phyloP scores from a whole-genome alignment of 2,113 vertebrate genomes.

The Upupa epops region DNA sequence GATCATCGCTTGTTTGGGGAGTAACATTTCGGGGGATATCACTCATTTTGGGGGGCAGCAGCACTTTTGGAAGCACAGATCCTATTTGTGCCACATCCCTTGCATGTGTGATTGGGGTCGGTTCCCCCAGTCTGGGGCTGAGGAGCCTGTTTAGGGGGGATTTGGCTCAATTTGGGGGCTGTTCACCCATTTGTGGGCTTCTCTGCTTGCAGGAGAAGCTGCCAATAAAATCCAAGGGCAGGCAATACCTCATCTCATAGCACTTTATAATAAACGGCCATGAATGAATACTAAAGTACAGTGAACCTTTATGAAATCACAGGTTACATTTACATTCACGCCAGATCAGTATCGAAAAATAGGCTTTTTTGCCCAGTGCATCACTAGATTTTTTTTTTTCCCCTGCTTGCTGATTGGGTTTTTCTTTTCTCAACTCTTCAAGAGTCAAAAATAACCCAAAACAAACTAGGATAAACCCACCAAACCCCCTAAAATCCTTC shows the following conservation, averaged over 20 bases:
- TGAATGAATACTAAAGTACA: conserved; percentile 71
- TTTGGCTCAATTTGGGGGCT: background rate
- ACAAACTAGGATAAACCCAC: background rate
- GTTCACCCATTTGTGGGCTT: background rate
- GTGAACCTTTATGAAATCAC: conserved; percentile 69
- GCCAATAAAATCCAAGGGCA: conserved; percentile 53
- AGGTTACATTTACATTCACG: conserved; percentile 70
- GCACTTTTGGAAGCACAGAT: background rate
- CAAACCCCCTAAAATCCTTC: background rate
- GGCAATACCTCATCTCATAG: conserved; percentile 51
- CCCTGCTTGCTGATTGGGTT: background rate
- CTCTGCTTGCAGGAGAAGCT: background rate
- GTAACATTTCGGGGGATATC: too few species aligned
- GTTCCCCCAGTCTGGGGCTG: background rate
- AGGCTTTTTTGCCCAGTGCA: conserved; percentile 55
- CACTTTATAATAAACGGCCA: conserved; percentile 71
- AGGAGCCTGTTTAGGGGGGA: background rate
- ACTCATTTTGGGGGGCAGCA: background rate
- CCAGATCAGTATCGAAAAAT: conserved; percentile 53
- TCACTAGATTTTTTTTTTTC: background rate
- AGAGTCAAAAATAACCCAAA: background rate
- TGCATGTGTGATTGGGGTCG: background rate
- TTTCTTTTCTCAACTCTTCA: background rate
- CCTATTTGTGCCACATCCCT: background rate
- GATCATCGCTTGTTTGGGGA: background rate